Evolutionary conservation across 37 sponge, comb jelly and placozoan species (phyloP).

Genomic region (Agelas oroides): DNA sequence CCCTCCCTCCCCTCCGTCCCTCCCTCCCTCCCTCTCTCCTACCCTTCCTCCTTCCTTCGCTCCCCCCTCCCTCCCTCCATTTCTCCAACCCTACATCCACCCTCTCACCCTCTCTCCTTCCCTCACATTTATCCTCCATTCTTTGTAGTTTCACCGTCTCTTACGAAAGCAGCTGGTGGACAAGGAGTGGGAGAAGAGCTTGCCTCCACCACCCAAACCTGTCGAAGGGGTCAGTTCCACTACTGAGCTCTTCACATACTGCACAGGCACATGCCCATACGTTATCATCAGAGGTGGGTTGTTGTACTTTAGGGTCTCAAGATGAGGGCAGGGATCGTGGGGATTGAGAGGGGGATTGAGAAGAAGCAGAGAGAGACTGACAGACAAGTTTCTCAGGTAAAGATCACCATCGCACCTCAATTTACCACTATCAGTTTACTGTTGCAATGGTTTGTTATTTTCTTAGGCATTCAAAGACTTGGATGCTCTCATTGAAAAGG

Average conservation of each 20-base stretch:
- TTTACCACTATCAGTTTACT: not conserved
- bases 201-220: slow-evolving; percentile 23
- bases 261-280: not conserved
- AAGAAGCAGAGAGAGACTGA: slow-evolving; percentile 79
- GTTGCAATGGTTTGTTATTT: too few species aligned
- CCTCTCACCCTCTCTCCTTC: too few species aligned
- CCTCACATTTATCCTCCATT: too few species aligned
- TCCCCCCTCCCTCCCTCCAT: too few species aligned
- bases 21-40: too few species aligned
- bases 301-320: not conserved
- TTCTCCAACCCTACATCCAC: too few species aligned
- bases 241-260: not conserved
- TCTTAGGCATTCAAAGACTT: slow-evolving; percentile 92
- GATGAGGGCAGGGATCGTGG: slow-evolving; percentile 83
- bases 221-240: not conserved
- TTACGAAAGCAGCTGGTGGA: slow-evolving; percentile 53
- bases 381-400: slow-evolving; percentile 66
- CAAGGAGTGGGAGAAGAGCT: slow-evolving; percentile 69
- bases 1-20: too few species aligned
- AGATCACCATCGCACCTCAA: not conserved
- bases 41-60: too few species aligned
- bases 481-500: slow-evolving; percentile 95
- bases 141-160: slow-evolving; percentile 44
- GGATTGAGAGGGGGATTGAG: slow-evolving; percentile 91
- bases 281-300: not conserved